Percentiles rank a stretch among this genome's conserved stretches.
Evolutionary conservation across 2,797 vertebrate species (phyloP).

Genomic region (Sitta carolinensis): DNA sequence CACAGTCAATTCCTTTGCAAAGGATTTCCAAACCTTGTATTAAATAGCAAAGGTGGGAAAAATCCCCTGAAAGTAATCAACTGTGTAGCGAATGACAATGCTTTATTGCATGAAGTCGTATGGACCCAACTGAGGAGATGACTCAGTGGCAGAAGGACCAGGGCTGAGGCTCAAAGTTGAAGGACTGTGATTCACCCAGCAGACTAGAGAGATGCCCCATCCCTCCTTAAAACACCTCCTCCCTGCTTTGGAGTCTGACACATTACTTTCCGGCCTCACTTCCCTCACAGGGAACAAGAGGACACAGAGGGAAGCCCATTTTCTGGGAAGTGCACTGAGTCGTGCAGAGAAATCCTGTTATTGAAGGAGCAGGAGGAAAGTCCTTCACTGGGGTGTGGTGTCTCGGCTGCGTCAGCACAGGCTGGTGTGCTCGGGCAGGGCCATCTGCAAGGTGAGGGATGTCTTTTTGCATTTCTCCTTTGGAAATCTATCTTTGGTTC

Average conservation of each 20-base stretch:
- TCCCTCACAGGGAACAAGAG: neutral
- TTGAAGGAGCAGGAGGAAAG: rapidly evolving
- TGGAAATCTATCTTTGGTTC: neutral
- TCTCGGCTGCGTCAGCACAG: rapidly evolving
- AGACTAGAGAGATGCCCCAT: neutral
- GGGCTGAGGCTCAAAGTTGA: neutral
- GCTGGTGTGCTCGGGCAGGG: rapidly evolving
- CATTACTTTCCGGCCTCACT: neutral
- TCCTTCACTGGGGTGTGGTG: rapidly evolving
- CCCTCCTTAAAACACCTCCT: neutral
- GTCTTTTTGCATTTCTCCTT: neutral
- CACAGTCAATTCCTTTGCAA: neutral
- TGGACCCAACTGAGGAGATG: rapidly evolving
- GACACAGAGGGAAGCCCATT: rapidly evolving
- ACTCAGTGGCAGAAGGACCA: neutral
- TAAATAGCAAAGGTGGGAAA: neutral
- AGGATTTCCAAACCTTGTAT: neutral
- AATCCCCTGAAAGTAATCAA: neutral
- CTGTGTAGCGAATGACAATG: neutral
- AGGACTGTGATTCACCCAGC: neutral
- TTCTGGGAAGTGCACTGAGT: rapidly evolving
- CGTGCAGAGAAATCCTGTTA: rapidly evolving
- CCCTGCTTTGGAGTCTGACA: neutral
- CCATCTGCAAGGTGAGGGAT: rapidly evolving
- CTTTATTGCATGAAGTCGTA: neutral